These are phyloP conservation scores for Atherinosoma microstoma DNA, from an alignment of 2,797 vertebrate species.

Conservation along the genomic window DNA sequence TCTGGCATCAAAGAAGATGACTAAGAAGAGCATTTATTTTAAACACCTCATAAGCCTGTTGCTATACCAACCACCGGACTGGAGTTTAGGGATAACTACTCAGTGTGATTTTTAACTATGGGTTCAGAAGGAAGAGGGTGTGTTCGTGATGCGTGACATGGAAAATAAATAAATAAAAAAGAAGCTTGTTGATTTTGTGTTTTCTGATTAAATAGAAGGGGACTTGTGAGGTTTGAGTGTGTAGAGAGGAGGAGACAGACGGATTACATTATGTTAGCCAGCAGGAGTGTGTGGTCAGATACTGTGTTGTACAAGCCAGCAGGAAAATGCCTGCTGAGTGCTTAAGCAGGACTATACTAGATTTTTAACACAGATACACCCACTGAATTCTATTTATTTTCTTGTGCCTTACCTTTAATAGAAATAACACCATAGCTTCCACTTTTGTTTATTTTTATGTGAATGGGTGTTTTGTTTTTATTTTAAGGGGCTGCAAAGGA, in stretches of 20 bases:
- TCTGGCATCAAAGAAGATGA: conserved; percentile 8
- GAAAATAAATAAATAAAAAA: background rate
- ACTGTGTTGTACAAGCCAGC: conserved; percentile 52
- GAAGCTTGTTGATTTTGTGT: conserved; percentile 30
- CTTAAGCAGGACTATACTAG: conserved; percentile 47
- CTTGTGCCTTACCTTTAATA: conserved; percentile 2
- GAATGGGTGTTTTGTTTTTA: background rate
- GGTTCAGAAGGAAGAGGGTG: background rate
- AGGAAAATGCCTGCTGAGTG: conserved; percentile 67
- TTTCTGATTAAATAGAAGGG: conserved; percentile 39
- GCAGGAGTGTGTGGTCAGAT: conserved; percentile 66
- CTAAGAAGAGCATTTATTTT: conserved; percentile 30
- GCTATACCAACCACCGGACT: conserved; percentile 58
- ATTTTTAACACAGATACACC: conserved; percentile 48
- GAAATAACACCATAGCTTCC: background rate
- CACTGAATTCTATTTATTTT: conserved; percentile 30
- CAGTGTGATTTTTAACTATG: conserved; percentile 24
- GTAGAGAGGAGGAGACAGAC: conserved; percentile 59
- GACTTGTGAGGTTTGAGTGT: conserved; percentile 39
- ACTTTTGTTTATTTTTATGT: conserved; percentile 13
- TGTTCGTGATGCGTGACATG: background rate
- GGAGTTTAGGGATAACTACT: conserved; percentile 26
- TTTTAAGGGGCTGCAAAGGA: background rate
- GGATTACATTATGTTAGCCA: conserved; percentile 72
- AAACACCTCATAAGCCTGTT: conserved; percentile 58